Conservation (phyloP, 2,113 vertebrate genomes). For the Arothron firmamentum region DNA sequence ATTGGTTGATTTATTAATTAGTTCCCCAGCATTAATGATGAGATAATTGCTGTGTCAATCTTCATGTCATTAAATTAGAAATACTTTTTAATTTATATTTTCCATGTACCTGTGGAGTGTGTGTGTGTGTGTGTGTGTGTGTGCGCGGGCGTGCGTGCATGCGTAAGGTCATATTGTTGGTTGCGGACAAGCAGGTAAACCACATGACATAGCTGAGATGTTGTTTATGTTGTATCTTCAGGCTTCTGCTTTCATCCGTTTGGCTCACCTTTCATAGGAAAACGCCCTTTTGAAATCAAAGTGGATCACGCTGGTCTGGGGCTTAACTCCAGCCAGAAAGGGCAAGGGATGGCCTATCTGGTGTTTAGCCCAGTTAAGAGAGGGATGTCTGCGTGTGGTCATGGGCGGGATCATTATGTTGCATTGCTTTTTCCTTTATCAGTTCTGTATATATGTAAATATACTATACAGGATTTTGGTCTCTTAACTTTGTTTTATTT, state of each 20-base stretch:
- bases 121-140: neutral
- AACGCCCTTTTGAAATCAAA: slow-evolving; percentile 17
- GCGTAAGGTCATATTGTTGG: neutral
- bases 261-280: slow-evolving; percentile 18
- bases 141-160: neutral
- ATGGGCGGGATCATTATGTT: slow-evolving; percentile 6
- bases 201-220: accelerated
- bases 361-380: slow-evolving; percentile 27
- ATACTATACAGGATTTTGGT: slow-evolving; percentile 4
- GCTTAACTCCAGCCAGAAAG: slow-evolving; percentile 29
- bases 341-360: slow-evolving; percentile 16
- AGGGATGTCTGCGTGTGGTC: slow-evolving; percentile 6
- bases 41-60: too few relatives aligned
- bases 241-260: slow-evolving; percentile 21
- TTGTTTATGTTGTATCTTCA: neutral
- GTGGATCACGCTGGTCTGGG: slow-evolving; percentile 26
- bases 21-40: too few relatives aligned
- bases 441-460: slow-evolving; percentile 4
- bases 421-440: slow-evolving; percentile 13
- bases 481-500: slow-evolving; percentile 27
- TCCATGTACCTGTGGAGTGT: neutral
- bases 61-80: too few relatives aligned
- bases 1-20: too few relatives aligned
- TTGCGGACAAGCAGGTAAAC: neutral
- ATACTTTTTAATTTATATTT: too few relatives aligned